Evolutionary conservation across 2,113 vertebrate genomes (phyloP).

Genomic region (Pseudopodoces humilis): DNA sequence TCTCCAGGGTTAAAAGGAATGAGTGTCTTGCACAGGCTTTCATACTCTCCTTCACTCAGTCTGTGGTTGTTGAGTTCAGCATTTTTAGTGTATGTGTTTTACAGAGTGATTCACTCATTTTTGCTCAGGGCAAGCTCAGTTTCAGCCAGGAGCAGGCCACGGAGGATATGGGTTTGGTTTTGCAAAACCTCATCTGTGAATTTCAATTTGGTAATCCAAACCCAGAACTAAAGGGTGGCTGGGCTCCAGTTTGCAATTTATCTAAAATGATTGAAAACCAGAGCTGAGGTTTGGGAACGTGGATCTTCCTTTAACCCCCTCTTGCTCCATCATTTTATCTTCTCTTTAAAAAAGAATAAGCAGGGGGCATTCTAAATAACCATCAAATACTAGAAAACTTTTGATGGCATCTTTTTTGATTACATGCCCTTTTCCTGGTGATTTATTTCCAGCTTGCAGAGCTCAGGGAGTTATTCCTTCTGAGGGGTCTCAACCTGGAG

Average conservation of each 20-base stretch:
- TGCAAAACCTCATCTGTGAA: slow-evolving; percentile 23
- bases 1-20: not conserved
- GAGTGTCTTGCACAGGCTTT: not conserved
- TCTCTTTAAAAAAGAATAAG: not conserved
- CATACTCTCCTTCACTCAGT: not conserved
- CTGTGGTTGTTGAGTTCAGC: slow-evolving; percentile 44
- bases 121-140: slow-evolving; percentile 11
- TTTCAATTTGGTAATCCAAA: slow-evolving; percentile 33
- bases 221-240: not conserved
- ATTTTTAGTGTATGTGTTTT: slow-evolving; percentile 7
- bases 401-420: not conserved
- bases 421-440: not conserved
- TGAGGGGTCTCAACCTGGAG: not conserved
- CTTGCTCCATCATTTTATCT: not conserved
- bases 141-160: slow-evolving; percentile 6
- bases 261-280: not conserved
- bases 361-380: not conserved
- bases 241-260: not conserved
- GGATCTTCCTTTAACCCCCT: not conserved
- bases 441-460: not conserved
- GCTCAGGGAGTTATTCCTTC: not conserved
- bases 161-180: slow-evolving; percentile 30
- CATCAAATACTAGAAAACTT: not conserved
- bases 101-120: not conserved
- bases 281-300: not conserved